Conservation (phyloP, 2,888 invertebrate genomes). For the Epirrita christyi region DNA sequence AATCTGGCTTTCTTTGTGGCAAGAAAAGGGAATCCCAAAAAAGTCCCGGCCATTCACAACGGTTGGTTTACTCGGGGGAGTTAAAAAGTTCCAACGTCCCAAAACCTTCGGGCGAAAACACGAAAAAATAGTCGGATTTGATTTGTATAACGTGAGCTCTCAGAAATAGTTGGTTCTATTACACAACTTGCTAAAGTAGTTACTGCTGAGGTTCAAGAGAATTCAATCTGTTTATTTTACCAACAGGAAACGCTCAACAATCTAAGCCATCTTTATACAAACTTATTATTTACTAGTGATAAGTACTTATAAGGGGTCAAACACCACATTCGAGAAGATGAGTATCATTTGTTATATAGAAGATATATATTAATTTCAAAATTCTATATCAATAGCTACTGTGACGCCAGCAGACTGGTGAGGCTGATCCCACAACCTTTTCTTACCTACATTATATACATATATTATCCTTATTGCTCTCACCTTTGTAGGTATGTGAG, state of each 20-base stretch:
- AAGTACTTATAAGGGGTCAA: too few species aligned
- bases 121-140: conserved; percentile 59
- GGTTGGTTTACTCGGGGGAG: conserved; percentile 67
- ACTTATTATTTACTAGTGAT: too few species aligned
- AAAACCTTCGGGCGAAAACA: conserved; percentile 53
- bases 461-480: too few species aligned
- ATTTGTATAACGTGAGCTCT: conserved; percentile 41
- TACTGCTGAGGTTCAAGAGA: conserved; percentile 19
- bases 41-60: conserved; percentile 67
- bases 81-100: conserved; percentile 63
- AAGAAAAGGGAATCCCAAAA: conserved; percentile 68
- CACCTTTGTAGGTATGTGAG: too few species aligned
- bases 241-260: conserved; percentile 7
- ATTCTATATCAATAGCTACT: too few species aligned
- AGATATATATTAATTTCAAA: too few species aligned
- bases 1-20: conserved; percentile 73
- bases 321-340: too few species aligned
- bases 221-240: conserved; percentile 11
- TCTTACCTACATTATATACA: too few species aligned
- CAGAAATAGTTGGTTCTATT: conserved; percentile 30
- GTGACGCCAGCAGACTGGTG: too few species aligned
- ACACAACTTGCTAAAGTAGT: conserved; percentile 27
- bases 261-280: background rate
- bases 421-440: too few species aligned
- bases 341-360: too few species aligned